phyloP scores from a whole-genome alignment of 2,888 invertebrate species.

The Synergus umbraculus region DNA sequence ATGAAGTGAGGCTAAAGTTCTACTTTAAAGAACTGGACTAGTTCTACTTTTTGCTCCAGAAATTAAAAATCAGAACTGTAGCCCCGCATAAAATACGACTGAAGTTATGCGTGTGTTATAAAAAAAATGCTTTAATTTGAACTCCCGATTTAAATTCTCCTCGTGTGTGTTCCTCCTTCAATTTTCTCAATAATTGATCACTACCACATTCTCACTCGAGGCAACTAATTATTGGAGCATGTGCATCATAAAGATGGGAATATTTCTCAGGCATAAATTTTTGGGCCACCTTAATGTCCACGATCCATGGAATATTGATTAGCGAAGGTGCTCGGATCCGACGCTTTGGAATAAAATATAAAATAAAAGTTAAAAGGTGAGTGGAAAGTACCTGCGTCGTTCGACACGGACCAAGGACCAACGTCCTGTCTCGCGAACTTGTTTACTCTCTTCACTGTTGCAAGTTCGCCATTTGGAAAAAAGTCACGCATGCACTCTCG shows the following conservation, averaged over 20 bases:
- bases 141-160: no score
- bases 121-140: no score
- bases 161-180: no score
- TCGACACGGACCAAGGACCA: constrained; percentile 59
- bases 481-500: constrained; percentile 46
- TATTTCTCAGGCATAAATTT: constrained; percentile 20
- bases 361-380: constrained; percentile 41
- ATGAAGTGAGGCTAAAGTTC: no score
- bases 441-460: constrained; percentile 47
- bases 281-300: neutral
- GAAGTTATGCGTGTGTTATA: no score
- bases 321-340: constrained; percentile 46
- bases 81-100: no score
- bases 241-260: constrained; percentile 15
- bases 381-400: constrained; percentile 57
- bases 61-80: no score
- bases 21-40: no score
- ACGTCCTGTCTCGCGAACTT: constrained; percentile 55
- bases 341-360: constrained; percentile 15
- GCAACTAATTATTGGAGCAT: neutral
- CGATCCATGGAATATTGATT: constrained; percentile 33
- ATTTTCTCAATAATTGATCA: neutral
- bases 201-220: neutral
- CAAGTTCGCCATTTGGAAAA: constrained; percentile 41
- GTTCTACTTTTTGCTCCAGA: no score